Percentiles rank a stretch among this genome's conserved stretches.
These are phyloP conservation scores for Sminthurinus aureus DNA, from an alignment of 2,888 invertebrate species.

Conservation along the genomic window DNA sequence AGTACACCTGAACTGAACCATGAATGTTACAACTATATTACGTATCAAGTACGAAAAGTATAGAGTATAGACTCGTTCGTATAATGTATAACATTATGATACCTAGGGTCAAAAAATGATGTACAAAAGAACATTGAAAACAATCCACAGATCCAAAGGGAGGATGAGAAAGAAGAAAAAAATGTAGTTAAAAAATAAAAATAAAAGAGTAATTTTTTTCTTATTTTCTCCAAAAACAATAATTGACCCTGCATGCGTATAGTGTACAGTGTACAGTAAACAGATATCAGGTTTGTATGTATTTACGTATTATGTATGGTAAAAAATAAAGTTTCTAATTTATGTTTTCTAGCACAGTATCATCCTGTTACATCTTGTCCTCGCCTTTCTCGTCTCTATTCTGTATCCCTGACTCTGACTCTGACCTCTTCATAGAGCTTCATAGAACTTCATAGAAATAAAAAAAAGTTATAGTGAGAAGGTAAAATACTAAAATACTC, in stretches of 20 bases:
- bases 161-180: neutral
- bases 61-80: no score
- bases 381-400: no score
- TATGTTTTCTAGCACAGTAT: conserved; percentile 2
- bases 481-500: no score
- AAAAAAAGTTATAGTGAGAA: no score
- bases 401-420: neutral
- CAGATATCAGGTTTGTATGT: neutral
- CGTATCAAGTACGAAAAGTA: no score
- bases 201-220: no score
- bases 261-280: neutral
- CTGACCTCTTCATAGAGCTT: conserved; percentile 22
- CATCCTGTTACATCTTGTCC: conserved; percentile 3
- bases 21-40: neutral
- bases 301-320: neutral
- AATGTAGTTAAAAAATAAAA: no score
- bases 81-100: no score
- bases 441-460: conserved; percentile 6
- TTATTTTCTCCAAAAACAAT: neutral
- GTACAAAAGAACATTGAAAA: no score
- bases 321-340: conserved; percentile 9
- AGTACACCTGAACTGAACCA: neutral
- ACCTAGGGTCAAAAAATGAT: no score
- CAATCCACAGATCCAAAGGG: neutral
- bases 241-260: neutral